These are phyloP conservation scores for Labeo catla DNA, from an alignment of 2,113 vertebrate genomes.

Conservation along the genomic window DNA sequence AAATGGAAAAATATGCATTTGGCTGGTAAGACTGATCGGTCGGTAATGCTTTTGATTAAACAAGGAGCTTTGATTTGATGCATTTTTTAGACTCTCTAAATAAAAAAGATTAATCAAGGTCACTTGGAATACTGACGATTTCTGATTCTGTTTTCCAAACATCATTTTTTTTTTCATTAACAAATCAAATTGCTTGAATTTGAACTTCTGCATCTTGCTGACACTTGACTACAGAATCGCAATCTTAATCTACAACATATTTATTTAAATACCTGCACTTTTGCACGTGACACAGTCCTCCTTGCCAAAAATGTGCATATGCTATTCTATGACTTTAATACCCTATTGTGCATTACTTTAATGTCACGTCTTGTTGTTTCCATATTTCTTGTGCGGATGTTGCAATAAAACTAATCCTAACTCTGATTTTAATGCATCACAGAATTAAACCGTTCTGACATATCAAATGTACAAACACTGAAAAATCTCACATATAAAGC, in stretches of 20 bases:
- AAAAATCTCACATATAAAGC: no score
- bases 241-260: neutral
- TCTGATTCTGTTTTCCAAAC: neutral
- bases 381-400: no score
- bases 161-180: neutral
- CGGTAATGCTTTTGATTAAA: neutral
- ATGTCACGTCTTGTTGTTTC: no score
- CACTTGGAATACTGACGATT: neutral
- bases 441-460: no score
- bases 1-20: constrained; percentile 1
- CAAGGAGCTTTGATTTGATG: constrained; percentile 1
- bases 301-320: neutral
- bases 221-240: neutral
- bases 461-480: no score
- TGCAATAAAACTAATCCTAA: no score
- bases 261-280: neutral
- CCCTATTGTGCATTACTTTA: neutral
- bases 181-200: neutral
- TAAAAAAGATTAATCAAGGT: neutral
- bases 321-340: neutral
- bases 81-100: neutral
- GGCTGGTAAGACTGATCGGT: neutral
- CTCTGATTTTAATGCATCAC: no score
- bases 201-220: neutral
- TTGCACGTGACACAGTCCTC: neutral